Base-by-base conservation (phyloP, 2,113 vertebrate genomes). In the Micronisus gabar region DNA sequence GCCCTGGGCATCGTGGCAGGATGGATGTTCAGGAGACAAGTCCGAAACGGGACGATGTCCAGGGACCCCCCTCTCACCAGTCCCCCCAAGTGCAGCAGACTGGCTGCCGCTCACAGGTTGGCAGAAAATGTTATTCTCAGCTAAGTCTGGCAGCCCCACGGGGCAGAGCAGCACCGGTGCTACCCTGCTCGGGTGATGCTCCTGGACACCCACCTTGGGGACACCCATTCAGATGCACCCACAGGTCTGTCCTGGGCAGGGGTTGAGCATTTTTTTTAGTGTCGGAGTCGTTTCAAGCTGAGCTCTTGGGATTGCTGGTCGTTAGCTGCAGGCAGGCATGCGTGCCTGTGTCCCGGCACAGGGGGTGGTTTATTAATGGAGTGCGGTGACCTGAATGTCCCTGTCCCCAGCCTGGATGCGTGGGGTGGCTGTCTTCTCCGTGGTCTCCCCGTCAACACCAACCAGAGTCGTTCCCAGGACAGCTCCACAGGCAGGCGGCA, bases 81-180 rank as follows among this genome's bases (percentile, higher is more conserved):
- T 25, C 5, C 43, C 43, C 27, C 38, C 53, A 27, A 6, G 32
- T 1, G 2, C 6, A 7, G 47, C 65, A 45, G 45, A 19, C 26
- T 2, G 9, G 15, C 19, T 50, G 83, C 61, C 3, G 1, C 22
- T n/a, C 52, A 15, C 4, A 3, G n/a, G 40, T 34, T 6, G 0
- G 53, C 41, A 68, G 53, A 58, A 82, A 32, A 48, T 3, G 13
- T 32, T 38, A 26, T 40, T 43, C 43, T 48, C 43, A 3, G 13
- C 43, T 8, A 18, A 10, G 36, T 21, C 32, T 21, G 32, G 53
- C 53, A 58, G 40, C 53, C 30, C 30, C 32, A 43, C 0, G 5
- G 53, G 27, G 34, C 27, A 66, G 48, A 74, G 84, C 10, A 9
- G 20, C 36, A 25, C 13, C 3, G 0, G 43, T 3, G 7, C 34